Evolutionary conservation across 1,140 invertebrate species (phyloP).

Genomic region (Sminthurinus signatus): DNA sequence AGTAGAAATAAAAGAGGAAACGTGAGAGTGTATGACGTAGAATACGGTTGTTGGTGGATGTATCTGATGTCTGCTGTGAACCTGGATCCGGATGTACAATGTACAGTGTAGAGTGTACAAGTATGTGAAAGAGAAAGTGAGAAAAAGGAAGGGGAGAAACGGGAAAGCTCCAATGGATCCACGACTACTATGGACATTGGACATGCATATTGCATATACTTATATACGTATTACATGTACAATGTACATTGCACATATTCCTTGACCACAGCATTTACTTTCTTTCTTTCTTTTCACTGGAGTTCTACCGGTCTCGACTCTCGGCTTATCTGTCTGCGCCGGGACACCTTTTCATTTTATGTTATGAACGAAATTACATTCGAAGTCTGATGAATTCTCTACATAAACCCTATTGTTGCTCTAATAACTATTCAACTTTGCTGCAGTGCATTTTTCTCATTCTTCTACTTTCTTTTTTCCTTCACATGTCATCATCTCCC

Average conservation of each 20-base stretch:
- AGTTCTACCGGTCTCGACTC: not conserved
- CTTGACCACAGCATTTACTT: not conserved
- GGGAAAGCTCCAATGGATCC: not conserved
- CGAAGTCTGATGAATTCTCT: slow-evolving; percentile 1
- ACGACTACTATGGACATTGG: not conserved
- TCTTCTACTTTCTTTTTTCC: not conserved
- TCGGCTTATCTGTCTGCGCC: not conserved
- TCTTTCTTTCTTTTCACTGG: not conserved
- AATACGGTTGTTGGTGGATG: too few relatives aligned
- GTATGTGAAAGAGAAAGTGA: too few relatives aligned
- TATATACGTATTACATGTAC: not conserved
- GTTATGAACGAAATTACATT: slow-evolving; percentile 1
- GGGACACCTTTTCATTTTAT: slow-evolving; percentile 3
- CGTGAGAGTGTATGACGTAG: too few relatives aligned
- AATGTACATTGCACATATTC: not conserved
- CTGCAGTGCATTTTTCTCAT: not conserved
- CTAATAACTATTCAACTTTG: not conserved
- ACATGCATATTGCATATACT: not conserved
- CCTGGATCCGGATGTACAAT: too few relatives aligned
- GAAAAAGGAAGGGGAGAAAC: not conserved
- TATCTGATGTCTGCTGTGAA: too few relatives aligned
- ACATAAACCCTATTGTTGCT: not conserved
- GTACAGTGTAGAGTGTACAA: too few relatives aligned
- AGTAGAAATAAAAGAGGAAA: too few relatives aligned
- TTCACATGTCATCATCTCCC: too few relatives aligned